Evolutionary conservation across 2,113 vertebrate genomes (phyloP), one percentile per base, ranked within the genome.

Genomic region (Sinocyclocheilus grahami): DNA sequence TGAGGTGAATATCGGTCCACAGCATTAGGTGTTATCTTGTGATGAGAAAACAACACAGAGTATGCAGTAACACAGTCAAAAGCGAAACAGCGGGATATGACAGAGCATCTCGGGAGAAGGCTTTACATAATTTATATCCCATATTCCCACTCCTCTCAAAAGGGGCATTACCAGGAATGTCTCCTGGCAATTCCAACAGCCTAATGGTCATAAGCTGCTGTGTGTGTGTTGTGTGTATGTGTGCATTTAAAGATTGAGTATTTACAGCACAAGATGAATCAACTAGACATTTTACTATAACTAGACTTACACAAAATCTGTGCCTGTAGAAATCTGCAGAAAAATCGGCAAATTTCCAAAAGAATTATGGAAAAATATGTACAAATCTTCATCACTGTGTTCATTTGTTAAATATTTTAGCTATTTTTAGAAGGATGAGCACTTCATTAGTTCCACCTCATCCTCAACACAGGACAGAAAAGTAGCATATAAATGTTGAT

Each of bases 41-140:
- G 88, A 78, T 87, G 87, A 87, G 89, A 90, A 88, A 92, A 90
- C 89, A 93, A 91, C 92, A 85, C 89, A 77, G 88, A 92, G 85
- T 91, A 90, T 63, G 78, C 87, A 62, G 77, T 62, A 60, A 18
- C 90, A 89, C 82, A 88, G 90, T 87, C 90, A 39, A 78, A 84
- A 88, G 89, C 87, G 72, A 89, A 88, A 91, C 90, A 89, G 90
- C 72, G 89, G 85, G 86, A 88, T 80, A 82, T 84, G 80, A 84
- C 18, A 55, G 82, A 83, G 85, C 79, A 83, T 77, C 83, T 81
- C 83, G 74, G 87, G 87, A 82, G 78, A 80, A 87, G 80, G 87
- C 63, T 91, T 85, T 94, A 89, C 92, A 96, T 95, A 94, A 96
- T 96, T 96, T 93, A 95, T 94, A 91, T 4, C 75, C 80, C 2